A percentile compares a stretch with the other conserved stretches of the same genome.
Evolutionary conservation across 2,888 invertebrate species (phyloP).

Genomic region (Clepsis dumicolana): DNA sequence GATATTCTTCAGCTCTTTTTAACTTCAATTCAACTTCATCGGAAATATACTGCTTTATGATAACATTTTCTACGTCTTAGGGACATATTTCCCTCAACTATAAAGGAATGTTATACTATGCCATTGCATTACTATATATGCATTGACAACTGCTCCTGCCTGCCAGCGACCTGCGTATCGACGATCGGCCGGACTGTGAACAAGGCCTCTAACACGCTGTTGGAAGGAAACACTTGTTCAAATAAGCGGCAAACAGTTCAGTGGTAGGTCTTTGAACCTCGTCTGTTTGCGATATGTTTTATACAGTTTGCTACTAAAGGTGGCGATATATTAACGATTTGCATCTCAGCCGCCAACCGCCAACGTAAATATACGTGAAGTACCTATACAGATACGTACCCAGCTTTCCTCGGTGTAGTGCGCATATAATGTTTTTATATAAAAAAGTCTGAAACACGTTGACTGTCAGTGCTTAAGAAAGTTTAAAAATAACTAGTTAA

Average conservation of each 20-base stretch:
- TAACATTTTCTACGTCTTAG: too few species aligned
- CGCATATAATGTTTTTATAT: conserved; percentile 1
- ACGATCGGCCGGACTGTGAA: conserved; percentile 44
- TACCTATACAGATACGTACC: conserved; percentile 47
- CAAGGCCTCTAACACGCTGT: conserved; percentile 63
- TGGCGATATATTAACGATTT: conserved; percentile 84
- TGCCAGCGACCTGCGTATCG: conserved; percentile 2
- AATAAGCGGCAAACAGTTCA: conserved; percentile 67
- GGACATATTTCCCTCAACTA: neutral
- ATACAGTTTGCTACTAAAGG: conserved; percentile 78
- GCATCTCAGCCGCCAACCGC: conserved; percentile 73
- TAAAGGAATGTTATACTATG: too few species aligned
- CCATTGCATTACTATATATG: neutral
- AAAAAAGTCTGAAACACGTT: neutral
- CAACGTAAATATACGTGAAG: conserved; percentile 74
- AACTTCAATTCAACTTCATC: too few species aligned
- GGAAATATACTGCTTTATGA: too few species aligned
- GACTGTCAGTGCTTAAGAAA: neutral
- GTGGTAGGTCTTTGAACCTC: conserved; percentile 83
- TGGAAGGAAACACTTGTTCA: conserved; percentile 75
- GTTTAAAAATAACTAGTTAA: neutral
- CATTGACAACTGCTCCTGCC: conserved; percentile 10
- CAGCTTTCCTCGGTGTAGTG: neutral
- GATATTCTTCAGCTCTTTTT: too few species aligned
- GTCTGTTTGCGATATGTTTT: conserved; percentile 80